Conservation (phyloP, 2,113 vertebrate genomes). For the Chrysemys picta region DNA sequence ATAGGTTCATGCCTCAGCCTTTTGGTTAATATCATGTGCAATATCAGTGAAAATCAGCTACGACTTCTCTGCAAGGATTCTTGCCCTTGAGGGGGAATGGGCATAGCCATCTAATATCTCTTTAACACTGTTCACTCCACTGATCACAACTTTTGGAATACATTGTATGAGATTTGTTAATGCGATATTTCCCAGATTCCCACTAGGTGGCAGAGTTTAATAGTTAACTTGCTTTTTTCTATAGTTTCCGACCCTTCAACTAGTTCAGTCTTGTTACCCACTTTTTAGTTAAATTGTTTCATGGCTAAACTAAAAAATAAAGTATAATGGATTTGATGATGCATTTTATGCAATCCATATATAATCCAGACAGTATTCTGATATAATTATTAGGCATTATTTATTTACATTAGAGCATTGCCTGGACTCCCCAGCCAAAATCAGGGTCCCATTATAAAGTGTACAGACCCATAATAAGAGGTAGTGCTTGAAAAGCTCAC, state of each 20-base stretch:
- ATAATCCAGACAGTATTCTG: neutral
- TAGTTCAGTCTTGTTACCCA: neutral
- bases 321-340: neutral
- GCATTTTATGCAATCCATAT: neutral
- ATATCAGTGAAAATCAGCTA: neutral
- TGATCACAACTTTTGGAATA: neutral
- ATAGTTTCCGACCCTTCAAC: accelerated
- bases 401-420: neutral
- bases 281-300: neutral
- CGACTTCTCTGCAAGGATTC: neutral
- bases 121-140: neutral
- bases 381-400: neutral
- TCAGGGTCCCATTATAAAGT: neutral
- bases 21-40: neutral
- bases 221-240: neutral
- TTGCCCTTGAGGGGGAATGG: neutral
- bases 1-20: neutral
- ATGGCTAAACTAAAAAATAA: neutral
- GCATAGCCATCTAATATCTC: neutral
- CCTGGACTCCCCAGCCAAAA: neutral
- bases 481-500: neutral
- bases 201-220: slow-evolving; percentile 63
- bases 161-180: neutral
- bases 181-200: neutral
- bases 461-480: neutral